These are phyloP conservation scores for Holothuria leucospilota DNA, from an alignment of 53 echinoderm and acorn worm species.

Conservation along the genomic window DNA sequence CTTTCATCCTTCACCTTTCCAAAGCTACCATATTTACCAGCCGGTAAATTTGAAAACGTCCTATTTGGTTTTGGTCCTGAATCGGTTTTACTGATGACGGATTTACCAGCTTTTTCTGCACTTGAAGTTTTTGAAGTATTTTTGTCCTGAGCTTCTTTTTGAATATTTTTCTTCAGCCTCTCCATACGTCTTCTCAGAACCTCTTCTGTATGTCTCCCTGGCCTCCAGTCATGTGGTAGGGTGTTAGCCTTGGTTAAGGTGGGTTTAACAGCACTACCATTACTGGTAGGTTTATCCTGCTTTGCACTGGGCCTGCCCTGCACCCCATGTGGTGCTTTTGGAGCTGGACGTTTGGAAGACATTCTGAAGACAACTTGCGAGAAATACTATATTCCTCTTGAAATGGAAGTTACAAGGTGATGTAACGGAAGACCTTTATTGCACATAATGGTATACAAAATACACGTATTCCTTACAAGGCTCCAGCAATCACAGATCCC, in stretches of 20 bases:
- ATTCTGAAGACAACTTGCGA: neutral
- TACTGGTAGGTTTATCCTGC: constrained; percentile 5
- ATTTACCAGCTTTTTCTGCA: neutral
- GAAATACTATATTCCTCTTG: neutral
- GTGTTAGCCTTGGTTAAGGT: constrained; percentile 1
- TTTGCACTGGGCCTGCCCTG: neutral
- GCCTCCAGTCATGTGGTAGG: constrained; percentile 29
- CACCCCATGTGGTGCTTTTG: neutral
- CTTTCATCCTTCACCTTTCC: neutral
- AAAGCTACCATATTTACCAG: neutral
- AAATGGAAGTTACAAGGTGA: neutral
- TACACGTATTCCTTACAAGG: too few relatives aligned
- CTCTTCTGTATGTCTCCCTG: constrained; percentile 36
- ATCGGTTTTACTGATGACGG: neutral
- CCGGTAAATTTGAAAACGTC: constrained; percentile 14
- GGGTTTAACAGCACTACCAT: neutral
- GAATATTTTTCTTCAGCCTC: constrained; percentile 34
- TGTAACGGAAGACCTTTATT: constrained; percentile 29
- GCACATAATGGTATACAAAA: neutral
- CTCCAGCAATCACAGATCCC: too few relatives aligned
- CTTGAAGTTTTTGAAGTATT: neutral
- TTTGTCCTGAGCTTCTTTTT: constrained; percentile 23
- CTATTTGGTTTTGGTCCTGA: neutral
- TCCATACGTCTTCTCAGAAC: constrained; percentile 32
- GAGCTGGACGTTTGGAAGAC: constrained; percentile 28